A percentile compares a stretch with the other conserved stretches of the same genome.
phyloP scores from a whole-genome alignment of 2,113 vertebrate genomes.

The Ovis aries region ARS-UI_Ramb_v3.0 NC_056055.1:172806001-172806500 shows the following conservation, averaged over 20 bases:
- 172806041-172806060: neutral
- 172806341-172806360: neutral
- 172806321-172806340: neutral
- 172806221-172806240: neutral
- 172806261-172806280: neutral
- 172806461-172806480: neutral
- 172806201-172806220: neutral
- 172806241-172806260: neutral
- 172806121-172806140: neutral
- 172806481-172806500: neutral
- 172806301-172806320: neutral
- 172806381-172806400: neutral
- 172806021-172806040: neutral
- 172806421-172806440: neutral
- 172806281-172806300: neutral
- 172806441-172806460: neutral
- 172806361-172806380: neutral
- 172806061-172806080: neutral
- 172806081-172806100: neutral
- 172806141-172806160: neutral
- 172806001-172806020: neutral
- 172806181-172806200: neutral
- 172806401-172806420: neutral
- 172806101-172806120: neutral
- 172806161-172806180: accelerated